These are phyloP conservation scores for Harpalus rubripes DNA, from an alignment of 2,888 invertebrate species.

Conservation along the genomic window DNA sequence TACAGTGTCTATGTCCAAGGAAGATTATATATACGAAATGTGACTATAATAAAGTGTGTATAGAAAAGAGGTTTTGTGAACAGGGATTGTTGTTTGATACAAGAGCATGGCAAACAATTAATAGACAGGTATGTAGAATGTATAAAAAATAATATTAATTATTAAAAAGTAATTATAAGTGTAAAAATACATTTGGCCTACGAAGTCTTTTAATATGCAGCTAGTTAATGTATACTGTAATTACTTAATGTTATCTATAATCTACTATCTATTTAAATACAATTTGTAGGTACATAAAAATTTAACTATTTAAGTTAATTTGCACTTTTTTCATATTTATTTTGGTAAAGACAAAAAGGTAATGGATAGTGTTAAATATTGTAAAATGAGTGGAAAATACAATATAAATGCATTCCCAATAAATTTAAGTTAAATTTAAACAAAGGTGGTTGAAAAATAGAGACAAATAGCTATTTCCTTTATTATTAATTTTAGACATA, in stretches of 20 bases:
- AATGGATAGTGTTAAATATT: no score
- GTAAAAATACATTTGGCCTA: neutral
- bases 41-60: slow-evolving; percentile 12
- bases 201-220: neutral
- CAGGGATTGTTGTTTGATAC: slow-evolving; percentile 30
- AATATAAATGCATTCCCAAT: no score
- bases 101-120: neutral
- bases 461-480: no score
- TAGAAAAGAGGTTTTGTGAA: slow-evolving; percentile 12
- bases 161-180: slow-evolving; percentile 1
- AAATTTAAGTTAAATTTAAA: no score
- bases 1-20: slow-evolving; percentile 26
- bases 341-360: no score
- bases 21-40: slow-evolving; percentile 9
- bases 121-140: neutral
- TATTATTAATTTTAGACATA: no score
- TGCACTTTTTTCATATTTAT: no score
- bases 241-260: neutral
- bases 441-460: no score
- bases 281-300: neutral
- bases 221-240: neutral
- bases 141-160: neutral
- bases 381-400: no score
- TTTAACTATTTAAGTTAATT: neutral
- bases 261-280: neutral